These are phyloP conservation scores for Poecilia wingei DNA, from an alignment of 2,797 vertebrate species.

Conservation along the genomic window DNA sequence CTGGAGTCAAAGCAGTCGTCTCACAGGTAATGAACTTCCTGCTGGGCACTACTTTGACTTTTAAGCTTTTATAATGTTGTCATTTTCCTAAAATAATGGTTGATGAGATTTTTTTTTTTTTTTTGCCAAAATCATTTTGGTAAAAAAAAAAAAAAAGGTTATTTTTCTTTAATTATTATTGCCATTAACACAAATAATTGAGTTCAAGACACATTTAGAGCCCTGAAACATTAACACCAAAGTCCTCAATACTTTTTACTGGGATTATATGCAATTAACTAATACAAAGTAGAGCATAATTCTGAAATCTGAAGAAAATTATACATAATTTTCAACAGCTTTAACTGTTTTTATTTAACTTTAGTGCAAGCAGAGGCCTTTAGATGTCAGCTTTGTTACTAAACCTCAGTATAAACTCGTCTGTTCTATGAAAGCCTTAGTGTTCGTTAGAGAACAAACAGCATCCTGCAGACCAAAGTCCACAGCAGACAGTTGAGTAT, in stretches of 20 bases:
- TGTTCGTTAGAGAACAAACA: neutral
- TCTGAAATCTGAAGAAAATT: neutral
- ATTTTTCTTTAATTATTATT: neutral
- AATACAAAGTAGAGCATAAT: neutral
- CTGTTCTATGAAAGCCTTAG: neutral
- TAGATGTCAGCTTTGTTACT: neutral
- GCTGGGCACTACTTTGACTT: neutral
- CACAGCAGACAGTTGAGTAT: neutral
- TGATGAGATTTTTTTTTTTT: no score
- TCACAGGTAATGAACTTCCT: slow-evolving; percentile 52
- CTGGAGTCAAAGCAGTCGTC: slow-evolving; percentile 57
- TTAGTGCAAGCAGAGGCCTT: neutral
- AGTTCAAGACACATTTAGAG: neutral
- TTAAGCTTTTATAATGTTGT: neutral
- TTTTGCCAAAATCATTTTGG: no score
- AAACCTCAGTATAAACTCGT: neutral
- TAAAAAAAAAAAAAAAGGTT: no score
- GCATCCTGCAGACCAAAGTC: neutral
- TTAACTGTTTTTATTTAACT: neutral
- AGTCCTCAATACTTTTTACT: neutral
- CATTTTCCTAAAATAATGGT: no score
- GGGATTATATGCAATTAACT: neutral
- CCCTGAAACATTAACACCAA: neutral
- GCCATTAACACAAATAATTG: neutral
- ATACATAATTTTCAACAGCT: neutral